Evolutionary conservation across 2,888 invertebrate genomes (phyloP), one percentile per base, ranked within the genome.

Genomic region (Parapristionchus giblindavisi): DNA sequence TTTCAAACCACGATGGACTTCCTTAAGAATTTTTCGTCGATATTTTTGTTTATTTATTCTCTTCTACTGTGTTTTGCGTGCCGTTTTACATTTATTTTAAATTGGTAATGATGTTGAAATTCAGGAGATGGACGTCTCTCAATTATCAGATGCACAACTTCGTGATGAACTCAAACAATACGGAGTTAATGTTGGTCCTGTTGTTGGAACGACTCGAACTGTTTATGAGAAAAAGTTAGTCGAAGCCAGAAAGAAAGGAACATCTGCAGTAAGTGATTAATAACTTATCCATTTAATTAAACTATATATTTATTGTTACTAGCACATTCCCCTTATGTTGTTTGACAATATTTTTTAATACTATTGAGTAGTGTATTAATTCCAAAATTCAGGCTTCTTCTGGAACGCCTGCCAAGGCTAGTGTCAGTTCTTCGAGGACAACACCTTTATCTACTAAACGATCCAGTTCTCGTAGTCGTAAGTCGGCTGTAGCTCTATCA

Each of bases 141-240:
- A 76, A 38, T 61, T 79, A 14, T 56, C 76, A 6, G 78, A 80
- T 40, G 76, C 74, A 3, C 79, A 79, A 32, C 75, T 80, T 56
- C 43, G 77, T 29, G 75, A 63, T 38, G 79, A 77, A 58, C 70
- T 80, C 34, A 70, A 58, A 36, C 14, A 75, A 6, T 76, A 70
- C 38, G 80, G 76, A 3, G 76, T 75, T 51, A 66, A 48, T 24
- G 72, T 76, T 8, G 78, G 78, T 3, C 78, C 79, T 24, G 75
- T 79, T 21, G 77, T 77, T 1, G 78, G 76, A 8, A 80, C 78
- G 1, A 80, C 80, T 2, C 56, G 80, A 52, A 66, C 74, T n/a
- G 56, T 79, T 6, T 77, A 78, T 60, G 78, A 78, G 52, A 80
- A 79, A 61, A 80, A 80, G 70, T 58, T 80, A 5, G 3, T 40